A percentile compares a stretch with the other conserved stretches of the same genome.
Evolutionary conservation across 2,113 vertebrate genomes (phyloP).

Genomic region (Laticauda colubrina): DNA sequence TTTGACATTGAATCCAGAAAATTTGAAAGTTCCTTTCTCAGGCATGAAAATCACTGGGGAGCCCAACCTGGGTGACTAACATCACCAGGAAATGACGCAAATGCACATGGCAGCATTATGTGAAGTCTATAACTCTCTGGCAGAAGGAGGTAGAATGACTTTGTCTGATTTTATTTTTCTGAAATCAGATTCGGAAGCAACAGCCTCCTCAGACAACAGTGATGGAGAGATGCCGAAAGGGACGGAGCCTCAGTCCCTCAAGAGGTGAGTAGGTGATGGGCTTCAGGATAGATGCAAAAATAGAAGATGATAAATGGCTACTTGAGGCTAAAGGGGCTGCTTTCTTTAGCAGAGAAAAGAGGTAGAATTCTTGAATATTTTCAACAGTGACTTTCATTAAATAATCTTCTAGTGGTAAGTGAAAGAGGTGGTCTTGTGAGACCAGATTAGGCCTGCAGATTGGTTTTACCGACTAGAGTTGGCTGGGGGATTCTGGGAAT

Average conservation of each 20-base stretch:
- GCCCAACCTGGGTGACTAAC: not conserved
- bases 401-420: not conserved
- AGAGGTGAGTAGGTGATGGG: slow-evolving; percentile 73
- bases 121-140: no score
- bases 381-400: not conserved
- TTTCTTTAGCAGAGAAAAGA: not conserved
- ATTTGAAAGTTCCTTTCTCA: not conserved
- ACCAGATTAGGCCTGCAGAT: not conserved
- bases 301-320: no score
- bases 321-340: not conserved
- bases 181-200: slow-evolving; percentile 83
- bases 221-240: slow-evolving; percentile 81
- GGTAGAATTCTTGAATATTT: not conserved
- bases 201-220: slow-evolving; percentile 88
- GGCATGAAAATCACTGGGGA: not conserved
- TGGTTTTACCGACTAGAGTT: no score
- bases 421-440: not conserved
- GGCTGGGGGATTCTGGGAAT: not conserved
- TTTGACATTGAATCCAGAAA: not conserved
- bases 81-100: not conserved
- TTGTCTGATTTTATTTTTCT: not conserved
- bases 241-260: slow-evolving; percentile 73
- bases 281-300: not conserved
- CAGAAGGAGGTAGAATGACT: not conserved
- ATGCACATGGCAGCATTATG: not conserved